Evolutionary conservation across 53 echinoderm and acorn worm genomes (phyloP).

Genomic region (Paracentrotus lividus): DNA sequence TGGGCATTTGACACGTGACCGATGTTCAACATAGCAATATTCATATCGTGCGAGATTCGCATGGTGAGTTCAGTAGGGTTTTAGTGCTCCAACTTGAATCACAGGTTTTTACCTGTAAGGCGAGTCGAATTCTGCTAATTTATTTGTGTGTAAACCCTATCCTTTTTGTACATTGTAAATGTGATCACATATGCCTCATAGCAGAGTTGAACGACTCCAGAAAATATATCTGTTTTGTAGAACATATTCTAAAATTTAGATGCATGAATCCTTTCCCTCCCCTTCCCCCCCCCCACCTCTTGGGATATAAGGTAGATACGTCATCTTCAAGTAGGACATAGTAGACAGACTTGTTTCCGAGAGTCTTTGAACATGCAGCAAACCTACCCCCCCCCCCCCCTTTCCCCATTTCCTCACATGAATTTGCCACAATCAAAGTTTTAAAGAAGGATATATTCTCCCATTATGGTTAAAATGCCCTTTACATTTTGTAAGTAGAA

Average conservation of each 20-base stretch:
- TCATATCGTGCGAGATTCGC: too few species aligned
- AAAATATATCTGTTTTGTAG: not conserved
- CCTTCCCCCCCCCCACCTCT: too few species aligned
- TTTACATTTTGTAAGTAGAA: not conserved
- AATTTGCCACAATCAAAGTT: not conserved
- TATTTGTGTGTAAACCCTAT: too few species aligned
- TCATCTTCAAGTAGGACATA: slow-evolving; percentile 31
- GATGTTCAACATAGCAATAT: too few species aligned
- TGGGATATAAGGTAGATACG: slow-evolving; percentile 30
- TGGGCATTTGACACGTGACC: not conserved
- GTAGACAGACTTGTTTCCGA: slow-evolving; percentile 8
- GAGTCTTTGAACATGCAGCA: not conserved
- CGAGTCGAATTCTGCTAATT: too few species aligned
- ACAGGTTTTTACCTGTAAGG: too few species aligned
- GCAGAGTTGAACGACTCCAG: too few species aligned
- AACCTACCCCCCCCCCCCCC: not conserved
- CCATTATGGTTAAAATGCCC: not conserved
- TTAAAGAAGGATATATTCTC: not conserved
- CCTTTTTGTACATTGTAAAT: too few species aligned
- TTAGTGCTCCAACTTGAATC: too few species aligned
- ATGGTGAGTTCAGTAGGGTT: too few species aligned
- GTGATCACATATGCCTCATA: too few species aligned
- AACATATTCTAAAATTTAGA: not conserved
- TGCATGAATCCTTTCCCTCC: slow-evolving; percentile 17
- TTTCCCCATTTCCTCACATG: not conserved